Conservation (phyloP, 2,797 vertebrate species). For the Poecilia gillii region DNA sequence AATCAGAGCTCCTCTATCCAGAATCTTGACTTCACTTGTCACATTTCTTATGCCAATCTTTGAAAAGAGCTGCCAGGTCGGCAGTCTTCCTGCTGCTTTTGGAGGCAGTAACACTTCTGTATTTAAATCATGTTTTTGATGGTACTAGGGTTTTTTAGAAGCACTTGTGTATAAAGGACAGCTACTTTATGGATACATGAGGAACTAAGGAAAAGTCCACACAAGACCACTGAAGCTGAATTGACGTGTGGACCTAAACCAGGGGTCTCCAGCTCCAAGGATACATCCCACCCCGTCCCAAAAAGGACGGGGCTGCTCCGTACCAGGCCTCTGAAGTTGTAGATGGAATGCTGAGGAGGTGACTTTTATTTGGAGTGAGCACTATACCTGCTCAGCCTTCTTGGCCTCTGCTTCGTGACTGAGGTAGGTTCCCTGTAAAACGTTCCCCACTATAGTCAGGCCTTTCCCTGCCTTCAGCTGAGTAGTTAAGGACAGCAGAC, state of each 20-base stretch:
- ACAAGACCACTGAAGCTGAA: neutral
- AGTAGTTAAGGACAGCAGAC: conserved; percentile 90
- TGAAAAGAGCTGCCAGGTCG: neutral
- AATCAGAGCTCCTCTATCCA: neutral
- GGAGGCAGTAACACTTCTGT: neutral
- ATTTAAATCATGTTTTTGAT: neutral
- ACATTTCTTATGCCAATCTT: neutral
- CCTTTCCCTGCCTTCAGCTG: conserved; percentile 97
- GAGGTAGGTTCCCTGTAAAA: conserved; percentile 91
- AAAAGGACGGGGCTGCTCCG: neutral
- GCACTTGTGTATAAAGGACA: neutral
- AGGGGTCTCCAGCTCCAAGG: neutral
- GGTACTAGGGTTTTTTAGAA: neutral
- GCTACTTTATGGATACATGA: neutral
- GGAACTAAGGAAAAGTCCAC: neutral
- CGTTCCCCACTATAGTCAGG: conserved; percentile 92
- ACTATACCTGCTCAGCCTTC: conserved; percentile 88
- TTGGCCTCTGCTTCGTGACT: conserved; percentile 87
- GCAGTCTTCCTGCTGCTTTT: neutral
- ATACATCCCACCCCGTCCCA: neutral
- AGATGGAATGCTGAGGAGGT: neutral
- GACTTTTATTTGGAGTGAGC: neutral
- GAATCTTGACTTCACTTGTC: neutral
- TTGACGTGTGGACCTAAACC: neutral
- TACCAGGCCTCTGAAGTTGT: neutral